These are phyloP conservation scores for Athetis lepigone DNA, from an alignment of 2,888 invertebrate species.

Conservation along the genomic window DNA sequence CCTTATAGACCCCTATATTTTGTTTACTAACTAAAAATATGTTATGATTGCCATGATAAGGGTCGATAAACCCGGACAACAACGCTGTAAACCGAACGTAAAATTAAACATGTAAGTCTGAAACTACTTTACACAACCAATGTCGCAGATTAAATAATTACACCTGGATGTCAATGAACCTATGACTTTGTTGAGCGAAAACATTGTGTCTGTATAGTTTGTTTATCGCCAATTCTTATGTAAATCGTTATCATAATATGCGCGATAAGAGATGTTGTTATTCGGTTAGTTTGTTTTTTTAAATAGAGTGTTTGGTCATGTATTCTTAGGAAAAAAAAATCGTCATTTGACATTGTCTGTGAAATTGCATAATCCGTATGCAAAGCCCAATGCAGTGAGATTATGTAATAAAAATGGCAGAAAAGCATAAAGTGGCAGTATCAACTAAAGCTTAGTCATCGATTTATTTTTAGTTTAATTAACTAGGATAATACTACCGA, in stretches of 20 bases:
- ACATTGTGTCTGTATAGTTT: slow-evolving; percentile 59
- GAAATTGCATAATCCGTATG: not conserved
- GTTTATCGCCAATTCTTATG: slow-evolving; percentile 72
- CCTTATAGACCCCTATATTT: slow-evolving; percentile 2
- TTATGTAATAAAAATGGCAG: no score
- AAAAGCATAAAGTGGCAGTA: no score
- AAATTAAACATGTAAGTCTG: slow-evolving; percentile 19
- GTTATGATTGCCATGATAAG: slow-evolving; percentile 46
- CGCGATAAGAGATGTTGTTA: slow-evolving; percentile 53
- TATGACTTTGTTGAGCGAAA: slow-evolving; percentile 68
- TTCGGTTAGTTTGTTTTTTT: slow-evolving; percentile 30
- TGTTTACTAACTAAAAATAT: slow-evolving; percentile 33
- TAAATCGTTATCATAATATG: slow-evolving; percentile 66
- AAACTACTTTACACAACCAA: slow-evolving; percentile 52
- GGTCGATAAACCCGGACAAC: slow-evolving; percentile 37
- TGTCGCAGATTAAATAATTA: slow-evolving; percentile 66
- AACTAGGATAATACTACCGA: no score
- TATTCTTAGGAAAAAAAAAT: no score
- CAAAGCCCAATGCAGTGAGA: no score
- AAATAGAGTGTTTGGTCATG: not conserved
- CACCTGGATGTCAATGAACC: slow-evolving; percentile 68
- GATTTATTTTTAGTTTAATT: no score
- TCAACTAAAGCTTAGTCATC: no score
- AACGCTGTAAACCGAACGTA: slow-evolving; percentile 17
- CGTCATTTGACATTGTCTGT: not conserved